Base-by-base conservation (phyloP, 2,888 invertebrate genomes). In the Calliopum simillimum region DNA sequence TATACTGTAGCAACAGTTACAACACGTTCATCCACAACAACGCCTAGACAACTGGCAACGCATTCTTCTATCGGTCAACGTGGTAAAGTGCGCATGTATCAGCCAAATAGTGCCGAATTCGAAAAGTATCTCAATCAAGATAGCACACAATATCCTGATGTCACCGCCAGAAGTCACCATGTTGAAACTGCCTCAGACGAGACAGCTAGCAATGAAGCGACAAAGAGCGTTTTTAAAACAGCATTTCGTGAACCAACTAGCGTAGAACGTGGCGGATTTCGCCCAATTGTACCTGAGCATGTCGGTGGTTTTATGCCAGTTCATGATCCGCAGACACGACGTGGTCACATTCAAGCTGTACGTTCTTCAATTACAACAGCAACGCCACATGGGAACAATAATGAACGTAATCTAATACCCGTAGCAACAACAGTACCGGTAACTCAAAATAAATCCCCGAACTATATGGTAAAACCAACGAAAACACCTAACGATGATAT, bases 251-350 rank as follows among this genome's bases (percentile, higher is more conserved):
- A 81, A 23, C 85, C 86, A 2, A 81, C 86, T 77, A 86, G 86
- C 79, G 89, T 93, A 66, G 91, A 93, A 85, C 90, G 90, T 21
- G 93, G 94, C 16, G 94, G 94, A 2, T 95, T 95, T 81, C 87
- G 91, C 14, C 95, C 95, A 16, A 89, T 93, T 78, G 82, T 93
- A 19, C 94, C 94, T 1, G 90, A 90, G 49, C 89, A 89, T 43
- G 76, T 90, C 72, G 91, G 93, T 47, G 94, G 94, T 8, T 94
- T 94, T 79, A 89, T 88, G 80, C 94, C 94, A 0, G 91, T 91
- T 21, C 82, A 88, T 81, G 80, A 84, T 79, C 84, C 84, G 2
- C 77, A 78, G 19, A 72, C 77, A 14, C 78, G 81, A 2, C 79
- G 79, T 4, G 84, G 82, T 0, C 64, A 78, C 11, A 77, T 83